Evolutionary conservation across 2,113 vertebrate species (phyloP).

Genomic region (Rousettus leschenaultii): DNA sequence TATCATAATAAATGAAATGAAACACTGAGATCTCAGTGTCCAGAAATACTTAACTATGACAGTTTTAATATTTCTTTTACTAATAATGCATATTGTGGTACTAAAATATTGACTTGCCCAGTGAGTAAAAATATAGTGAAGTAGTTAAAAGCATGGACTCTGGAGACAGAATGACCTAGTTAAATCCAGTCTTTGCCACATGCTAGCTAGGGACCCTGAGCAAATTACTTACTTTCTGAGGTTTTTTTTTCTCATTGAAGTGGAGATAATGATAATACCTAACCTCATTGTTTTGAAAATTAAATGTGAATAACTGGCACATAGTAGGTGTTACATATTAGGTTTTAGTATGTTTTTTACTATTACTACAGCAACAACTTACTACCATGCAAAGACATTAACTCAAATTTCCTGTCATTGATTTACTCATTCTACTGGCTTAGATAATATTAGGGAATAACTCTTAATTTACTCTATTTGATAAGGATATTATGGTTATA

Average conservation of each 20-base stretch:
- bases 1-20: neutral
- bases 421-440: neutral
- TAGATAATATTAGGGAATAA: neutral
- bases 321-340: neutral
- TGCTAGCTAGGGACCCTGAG: neutral
- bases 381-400: neutral
- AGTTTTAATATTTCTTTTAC: neutral
- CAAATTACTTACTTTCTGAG: neutral
- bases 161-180: neutral
- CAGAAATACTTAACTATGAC: conserved; percentile 9
- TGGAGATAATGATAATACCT: neutral
- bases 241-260: neutral
- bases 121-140: neutral
- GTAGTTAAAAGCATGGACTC: neutral
- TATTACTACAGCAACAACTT: neutral
- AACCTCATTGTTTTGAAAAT: conserved; percentile 32
- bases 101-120: neutral
- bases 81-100: neutral
- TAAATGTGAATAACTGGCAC: neutral
- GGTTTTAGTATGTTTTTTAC: neutral
- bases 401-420: neutral
- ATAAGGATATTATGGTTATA: neutral
- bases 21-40: neutral
- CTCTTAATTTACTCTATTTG: neutral
- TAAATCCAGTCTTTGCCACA: neutral